These are phyloP conservation scores for Coregonus ussuriensis DNA, from an alignment of 2,797 vertebrate species.

Conservation along the genomic window DNA sequence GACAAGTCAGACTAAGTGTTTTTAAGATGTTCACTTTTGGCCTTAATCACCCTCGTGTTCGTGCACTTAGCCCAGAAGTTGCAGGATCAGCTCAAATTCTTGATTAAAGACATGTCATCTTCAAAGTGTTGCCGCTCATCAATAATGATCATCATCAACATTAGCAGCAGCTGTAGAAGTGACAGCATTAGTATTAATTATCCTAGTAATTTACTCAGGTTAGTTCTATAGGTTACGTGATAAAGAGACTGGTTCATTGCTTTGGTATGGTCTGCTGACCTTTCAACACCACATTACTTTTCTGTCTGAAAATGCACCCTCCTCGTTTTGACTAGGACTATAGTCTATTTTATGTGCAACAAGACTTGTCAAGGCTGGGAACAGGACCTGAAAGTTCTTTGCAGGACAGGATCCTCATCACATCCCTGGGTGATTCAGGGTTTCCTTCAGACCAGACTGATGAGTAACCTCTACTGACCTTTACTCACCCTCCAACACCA, in stretches of 20 bases:
- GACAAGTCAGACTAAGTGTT: slow-evolving; percentile 52
- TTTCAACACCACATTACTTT: not conserved
- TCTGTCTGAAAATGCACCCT: not conserved
- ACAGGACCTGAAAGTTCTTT: not conserved
- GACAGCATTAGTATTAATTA: slow-evolving; percentile 49
- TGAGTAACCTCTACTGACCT: not conserved
- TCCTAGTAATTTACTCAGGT: slow-evolving; percentile 36
- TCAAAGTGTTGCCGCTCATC: slow-evolving; percentile 24
- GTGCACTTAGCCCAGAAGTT: slow-evolving; percentile 29
- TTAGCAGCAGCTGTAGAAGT: slow-evolving; percentile 22
- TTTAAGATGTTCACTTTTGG: slow-evolving; percentile 50
- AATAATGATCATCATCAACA: slow-evolving; percentile 50
- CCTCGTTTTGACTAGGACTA: not conserved
- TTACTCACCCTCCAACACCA: not conserved
- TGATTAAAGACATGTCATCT: slow-evolving; percentile 55
- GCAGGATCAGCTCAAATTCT: slow-evolving; percentile 15
- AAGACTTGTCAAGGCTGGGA: not conserved
- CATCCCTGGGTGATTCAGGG: not conserved
- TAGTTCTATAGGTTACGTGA: slow-evolving; percentile 34
- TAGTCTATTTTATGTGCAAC: not conserved
- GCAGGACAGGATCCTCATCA: not conserved
- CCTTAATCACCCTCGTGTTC: slow-evolving; percentile 48
- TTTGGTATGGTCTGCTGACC: slow-evolving; percentile 21
- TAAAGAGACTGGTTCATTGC: slow-evolving; percentile 35
- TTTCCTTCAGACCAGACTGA: not conserved